These are phyloP conservation scores for Electrophaes corylata DNA, from an alignment of 2,888 invertebrate genomes.

Conservation along the genomic window DNA sequence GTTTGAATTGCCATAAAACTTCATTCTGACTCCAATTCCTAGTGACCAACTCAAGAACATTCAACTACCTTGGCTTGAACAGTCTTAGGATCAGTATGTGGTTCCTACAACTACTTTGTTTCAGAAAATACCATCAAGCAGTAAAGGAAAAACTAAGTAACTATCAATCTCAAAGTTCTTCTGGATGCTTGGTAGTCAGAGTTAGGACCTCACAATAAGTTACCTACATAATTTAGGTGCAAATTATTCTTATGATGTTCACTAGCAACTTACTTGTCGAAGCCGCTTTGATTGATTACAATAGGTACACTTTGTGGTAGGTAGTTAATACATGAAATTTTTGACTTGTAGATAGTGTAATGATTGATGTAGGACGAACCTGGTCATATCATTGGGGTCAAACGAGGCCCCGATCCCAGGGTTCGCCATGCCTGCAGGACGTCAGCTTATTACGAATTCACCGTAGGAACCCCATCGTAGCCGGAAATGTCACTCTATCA, in stretches of 20 bases:
- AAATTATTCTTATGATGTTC: neutral
- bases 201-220: too few relatives aligned
- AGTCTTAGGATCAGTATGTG: neutral
- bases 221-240: too few relatives aligned
- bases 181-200: too few relatives aligned
- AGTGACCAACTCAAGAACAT: too few relatives aligned
- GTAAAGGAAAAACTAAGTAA: too few relatives aligned
- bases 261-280: neutral
- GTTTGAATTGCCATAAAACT: too few relatives aligned
- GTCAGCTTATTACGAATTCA: conserved; percentile 53
- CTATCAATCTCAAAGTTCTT: too few relatives aligned
- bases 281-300: neutral
- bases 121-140: neutral
- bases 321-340: too few relatives aligned
- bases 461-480: conserved; percentile 62
- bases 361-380: conserved; percentile 58
- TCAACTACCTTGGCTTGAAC: too few relatives aligned
- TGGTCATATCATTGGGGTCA: conserved; percentile 88
- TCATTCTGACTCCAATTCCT: too few relatives aligned
- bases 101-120: neutral
- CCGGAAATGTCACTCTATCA: conserved; percentile 66
- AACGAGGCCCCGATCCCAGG: conserved; percentile 86
- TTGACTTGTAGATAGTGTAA: neutral
- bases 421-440: conserved; percentile 68
- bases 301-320: too few relatives aligned